Conservation (phyloP, 2,888 invertebrate genomes). For the Tiliacea citrago region DNA sequence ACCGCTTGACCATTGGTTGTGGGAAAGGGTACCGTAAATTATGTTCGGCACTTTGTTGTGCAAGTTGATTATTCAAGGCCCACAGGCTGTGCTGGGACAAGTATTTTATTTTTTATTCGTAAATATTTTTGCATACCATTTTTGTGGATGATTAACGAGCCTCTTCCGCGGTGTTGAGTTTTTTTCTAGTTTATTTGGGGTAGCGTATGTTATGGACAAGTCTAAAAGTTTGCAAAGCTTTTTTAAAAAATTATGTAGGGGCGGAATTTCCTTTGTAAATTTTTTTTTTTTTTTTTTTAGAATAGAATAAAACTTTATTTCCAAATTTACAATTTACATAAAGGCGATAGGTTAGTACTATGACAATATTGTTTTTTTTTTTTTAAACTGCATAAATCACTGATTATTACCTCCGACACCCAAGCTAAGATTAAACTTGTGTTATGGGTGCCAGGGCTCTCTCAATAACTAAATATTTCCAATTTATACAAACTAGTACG, state of each 20-base stretch:
- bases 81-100: conserved; percentile 41
- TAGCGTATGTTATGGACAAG: conserved; percentile 16
- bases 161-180: conserved; percentile 24
- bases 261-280: neutral
- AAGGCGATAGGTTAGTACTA: too few relatives aligned
- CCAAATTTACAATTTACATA: too few relatives aligned
- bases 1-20: conserved; percentile 72
- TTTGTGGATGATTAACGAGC: conserved; percentile 45
- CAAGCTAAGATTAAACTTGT: too few relatives aligned
- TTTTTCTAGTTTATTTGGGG: conserved; percentile 13
- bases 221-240: conserved; percentile 13
- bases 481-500: too few relatives aligned
- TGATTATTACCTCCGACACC: too few relatives aligned
- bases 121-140: conserved; percentile 49
- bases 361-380: too few relatives aligned
- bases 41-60: conserved; percentile 70
- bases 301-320: too few relatives aligned
- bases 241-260: neutral
- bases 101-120: conserved; percentile 46
- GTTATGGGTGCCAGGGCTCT: too few relatives aligned
- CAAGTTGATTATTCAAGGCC: conserved; percentile 67
- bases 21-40: conserved; percentile 71
- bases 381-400: too few relatives aligned
- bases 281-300: too few relatives aligned
- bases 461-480: too few relatives aligned